Evolutionary conservation across 2,797 vertebrate species (phyloP), one percentile per base, ranked within the genome.

Genomic region (Characodon lateralis): DNA sequence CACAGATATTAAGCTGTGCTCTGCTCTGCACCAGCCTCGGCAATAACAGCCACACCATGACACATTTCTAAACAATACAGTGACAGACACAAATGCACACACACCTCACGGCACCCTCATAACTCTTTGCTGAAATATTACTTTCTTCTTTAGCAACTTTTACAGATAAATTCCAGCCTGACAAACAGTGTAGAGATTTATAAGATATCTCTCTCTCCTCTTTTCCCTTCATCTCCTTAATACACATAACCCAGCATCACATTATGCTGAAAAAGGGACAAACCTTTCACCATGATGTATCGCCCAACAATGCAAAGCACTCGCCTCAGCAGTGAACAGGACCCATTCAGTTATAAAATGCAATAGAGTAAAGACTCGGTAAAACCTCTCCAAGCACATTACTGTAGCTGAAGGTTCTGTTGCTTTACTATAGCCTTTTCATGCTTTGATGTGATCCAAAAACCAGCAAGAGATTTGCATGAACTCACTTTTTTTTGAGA

Each of bases 1-100:
- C 89, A 96, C 90, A 93, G 94, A 91, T 96, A 96, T 97, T 97
- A 96, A 96, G 93, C 92, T 91, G 91, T 85, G 85, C 92, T 93
- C 83, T 83, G 87, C 89, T 85, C 83, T 50, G 13, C 86, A 66
- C 89, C 68, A 88, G 87, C 87, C 81, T 87, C 68, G 12, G 80
- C 91, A 89, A 89, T 90, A 92, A 89, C 85, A 85, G 85, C 85
- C 88, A 90, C 89, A 89, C 43, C 28, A 77, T 80, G 76, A 88
- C 79, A 76, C 73, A 75, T 78, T 88, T 65, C 86, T 71, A 69
- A 75, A 87, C 88, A 91, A 88, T 76, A 80, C 79, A 74, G 43
- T 88, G 84, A 81, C 86, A 85, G 43, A 88, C 58, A 83, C 77
- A 84, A 48, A 78, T 82, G 79, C 80, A 78, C 35, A 55, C 14